Evolutionary conservation across 2,797 vertebrate species (phyloP).

Genomic region (Eulemur albifrons): DNA sequence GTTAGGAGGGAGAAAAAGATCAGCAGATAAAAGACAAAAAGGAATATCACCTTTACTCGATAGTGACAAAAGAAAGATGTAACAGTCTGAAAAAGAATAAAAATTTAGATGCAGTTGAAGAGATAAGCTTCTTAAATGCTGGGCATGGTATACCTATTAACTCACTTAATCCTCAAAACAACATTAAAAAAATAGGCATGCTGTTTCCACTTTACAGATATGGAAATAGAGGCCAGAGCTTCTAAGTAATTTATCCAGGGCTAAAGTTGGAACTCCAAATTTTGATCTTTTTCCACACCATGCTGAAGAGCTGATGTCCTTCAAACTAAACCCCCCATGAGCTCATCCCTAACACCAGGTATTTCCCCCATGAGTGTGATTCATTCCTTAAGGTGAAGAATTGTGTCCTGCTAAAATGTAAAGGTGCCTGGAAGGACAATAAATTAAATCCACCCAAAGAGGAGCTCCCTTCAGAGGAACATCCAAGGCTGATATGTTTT

Average conservation of each 20-base stretch:
- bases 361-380: not conserved
- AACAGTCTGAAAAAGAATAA: not conserved
- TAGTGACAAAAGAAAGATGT: not conserved
- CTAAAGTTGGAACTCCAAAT: not conserved
- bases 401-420: not conserved
- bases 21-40: not conserved
- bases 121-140: not conserved
- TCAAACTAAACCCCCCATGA: not conserved
- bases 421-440: not conserved
- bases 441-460: not conserved
- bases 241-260: not conserved
- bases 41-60: not conserved
- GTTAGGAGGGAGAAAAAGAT: not conserved
- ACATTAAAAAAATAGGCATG: not conserved
- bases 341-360: not conserved
- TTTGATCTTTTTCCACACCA: not conserved
- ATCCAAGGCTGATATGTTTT: not conserved
- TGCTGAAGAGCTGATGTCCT: not conserved
- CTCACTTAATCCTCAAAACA: not conserved
- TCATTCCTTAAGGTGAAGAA: not conserved
- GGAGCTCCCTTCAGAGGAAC: not conserved
- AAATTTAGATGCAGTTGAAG: not conserved
- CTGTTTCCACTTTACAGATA: constrained; percentile 15
- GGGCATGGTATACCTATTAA: not conserved
- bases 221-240: not conserved